Conservation (phyloP, 2,797 vertebrate genomes). For the Threskiornis aethiopicus region DNA sequence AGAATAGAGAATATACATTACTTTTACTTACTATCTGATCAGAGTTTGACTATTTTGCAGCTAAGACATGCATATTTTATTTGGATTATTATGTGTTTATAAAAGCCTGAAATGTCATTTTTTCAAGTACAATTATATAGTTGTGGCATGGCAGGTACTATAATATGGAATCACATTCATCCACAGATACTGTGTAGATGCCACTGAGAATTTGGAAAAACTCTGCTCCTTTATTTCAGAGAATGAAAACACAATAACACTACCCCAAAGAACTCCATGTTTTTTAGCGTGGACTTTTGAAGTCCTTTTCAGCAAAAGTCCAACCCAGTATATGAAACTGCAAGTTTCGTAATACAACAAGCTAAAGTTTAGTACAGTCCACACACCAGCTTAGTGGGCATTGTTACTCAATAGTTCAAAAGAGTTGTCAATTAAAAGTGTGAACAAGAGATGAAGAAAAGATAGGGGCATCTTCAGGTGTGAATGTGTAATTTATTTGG, state of each 20-base stretch:
- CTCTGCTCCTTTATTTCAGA: neutral
- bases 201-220: neutral
- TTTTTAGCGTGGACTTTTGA: neutral
- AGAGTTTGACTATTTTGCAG: neutral
- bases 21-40: neutral
- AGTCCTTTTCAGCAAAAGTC: neutral
- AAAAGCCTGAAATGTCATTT: neutral
- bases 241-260: neutral
- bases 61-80: neutral
- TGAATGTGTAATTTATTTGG: conserved; percentile 27
- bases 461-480: conserved; percentile 9
- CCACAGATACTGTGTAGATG: neutral
- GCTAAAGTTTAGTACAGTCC: neutral
- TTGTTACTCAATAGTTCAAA: conserved; percentile 23
- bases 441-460: conserved; percentile 44
- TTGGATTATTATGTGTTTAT: neutral
- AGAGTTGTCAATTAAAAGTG: conserved; percentile 27
- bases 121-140: neutral
- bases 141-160: neutral
- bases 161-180: neutral
- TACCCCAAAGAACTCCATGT: rapidly evolving
- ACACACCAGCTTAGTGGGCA: neutral
- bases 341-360: neutral
- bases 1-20: neutral
- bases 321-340: neutral